Conservation (phyloP, 2,113 vertebrate genomes). For the Rynchops niger region DNA sequence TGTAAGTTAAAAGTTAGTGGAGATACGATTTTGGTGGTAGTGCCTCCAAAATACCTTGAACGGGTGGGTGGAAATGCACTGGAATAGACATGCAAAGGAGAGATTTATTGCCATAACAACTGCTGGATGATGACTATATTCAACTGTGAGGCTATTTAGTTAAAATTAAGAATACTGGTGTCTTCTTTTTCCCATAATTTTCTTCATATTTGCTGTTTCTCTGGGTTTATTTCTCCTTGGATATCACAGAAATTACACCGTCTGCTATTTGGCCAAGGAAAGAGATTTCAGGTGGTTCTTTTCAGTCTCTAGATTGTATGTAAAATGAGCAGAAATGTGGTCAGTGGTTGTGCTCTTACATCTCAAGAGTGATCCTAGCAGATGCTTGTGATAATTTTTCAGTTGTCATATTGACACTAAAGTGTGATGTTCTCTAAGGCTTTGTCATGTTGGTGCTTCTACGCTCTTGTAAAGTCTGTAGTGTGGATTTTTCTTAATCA, state of each 20-base stretch:
- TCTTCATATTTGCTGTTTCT: not conserved
- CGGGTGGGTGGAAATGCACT: constrained; percentile 16
- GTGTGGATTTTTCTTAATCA: not conserved
- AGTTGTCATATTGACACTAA: not conserved
- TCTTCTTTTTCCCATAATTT: not conserved
- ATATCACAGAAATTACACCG: not conserved
- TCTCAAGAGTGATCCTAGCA: not conserved
- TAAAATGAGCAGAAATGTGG: not conserved
- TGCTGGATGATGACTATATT: not conserved
- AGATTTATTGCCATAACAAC: constrained; percentile 49
- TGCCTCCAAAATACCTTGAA: constrained; percentile 4
- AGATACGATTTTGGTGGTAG: not conserved
- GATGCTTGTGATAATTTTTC: constrained; percentile 3
- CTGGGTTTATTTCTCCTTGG: not conserved
- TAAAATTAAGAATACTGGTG: not conserved
- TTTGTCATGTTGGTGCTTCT: not conserved
- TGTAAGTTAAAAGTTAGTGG: not conserved
- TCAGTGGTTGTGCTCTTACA: not conserved
- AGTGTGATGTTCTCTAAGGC: not conserved
- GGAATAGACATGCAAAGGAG: not conserved
- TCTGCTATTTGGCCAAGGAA: not conserved
- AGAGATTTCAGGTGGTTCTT: not conserved
- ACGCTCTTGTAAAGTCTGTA: not conserved
- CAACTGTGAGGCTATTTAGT: not conserved
- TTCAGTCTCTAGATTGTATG: not conserved